Percentiles rank a stretch among this genome's conserved stretches.
phyloP scores from a whole-genome alignment of 1,140 invertebrate species.

The Drosophila oshimai region DNA sequence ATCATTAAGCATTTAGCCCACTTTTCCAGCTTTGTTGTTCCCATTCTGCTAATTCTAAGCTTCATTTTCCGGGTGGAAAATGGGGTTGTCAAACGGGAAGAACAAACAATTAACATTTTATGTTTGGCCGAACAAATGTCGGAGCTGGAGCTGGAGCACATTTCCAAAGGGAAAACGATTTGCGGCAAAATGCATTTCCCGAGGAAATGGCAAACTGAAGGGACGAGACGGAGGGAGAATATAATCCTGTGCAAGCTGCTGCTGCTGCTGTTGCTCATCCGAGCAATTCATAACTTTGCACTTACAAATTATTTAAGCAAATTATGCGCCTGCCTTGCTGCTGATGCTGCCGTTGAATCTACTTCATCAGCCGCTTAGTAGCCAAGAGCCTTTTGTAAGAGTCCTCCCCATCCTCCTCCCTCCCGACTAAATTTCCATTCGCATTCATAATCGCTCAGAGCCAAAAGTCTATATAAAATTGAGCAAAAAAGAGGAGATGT shows the following conservation, averaged over 20 bases:
- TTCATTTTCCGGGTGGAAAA: conserved; percentile 37
- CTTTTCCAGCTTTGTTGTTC: conserved; percentile 17
- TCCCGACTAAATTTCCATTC: conserved; percentile 23
- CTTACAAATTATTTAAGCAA: conserved; percentile 62
- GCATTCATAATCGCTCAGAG: conserved; percentile 53
- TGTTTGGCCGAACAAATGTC: conserved; percentile 31
- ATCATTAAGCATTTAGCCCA: conserved; percentile 59
- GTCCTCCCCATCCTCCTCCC: neutral
- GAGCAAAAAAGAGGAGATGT: conserved; percentile 14
- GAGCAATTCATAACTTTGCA: conserved; percentile 59
- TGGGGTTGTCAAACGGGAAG: conserved; percentile 18
- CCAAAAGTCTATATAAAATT: conserved; percentile 32
- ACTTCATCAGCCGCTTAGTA: conserved; percentile 54
- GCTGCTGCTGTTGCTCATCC: conserved; percentile 23
- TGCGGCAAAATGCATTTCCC: conserved; percentile 39
- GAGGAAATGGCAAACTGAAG: conserved; percentile 1
- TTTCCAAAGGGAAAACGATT: conserved; percentile 31
- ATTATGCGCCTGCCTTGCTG: conserved; percentile 28
- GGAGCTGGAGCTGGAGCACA: neutral
- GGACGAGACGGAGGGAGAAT: neutral
- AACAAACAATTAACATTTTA: conserved; percentile 55
- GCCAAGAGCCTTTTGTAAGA: conserved; percentile 37
- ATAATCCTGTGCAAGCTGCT: conserved; percentile 16
- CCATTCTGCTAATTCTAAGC: conserved; percentile 39
- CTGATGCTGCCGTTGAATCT: conserved; percentile 2